Evolutionary conservation across 2,113 vertebrate species (phyloP).

Genomic region (Taurulus bubalis): DNA sequence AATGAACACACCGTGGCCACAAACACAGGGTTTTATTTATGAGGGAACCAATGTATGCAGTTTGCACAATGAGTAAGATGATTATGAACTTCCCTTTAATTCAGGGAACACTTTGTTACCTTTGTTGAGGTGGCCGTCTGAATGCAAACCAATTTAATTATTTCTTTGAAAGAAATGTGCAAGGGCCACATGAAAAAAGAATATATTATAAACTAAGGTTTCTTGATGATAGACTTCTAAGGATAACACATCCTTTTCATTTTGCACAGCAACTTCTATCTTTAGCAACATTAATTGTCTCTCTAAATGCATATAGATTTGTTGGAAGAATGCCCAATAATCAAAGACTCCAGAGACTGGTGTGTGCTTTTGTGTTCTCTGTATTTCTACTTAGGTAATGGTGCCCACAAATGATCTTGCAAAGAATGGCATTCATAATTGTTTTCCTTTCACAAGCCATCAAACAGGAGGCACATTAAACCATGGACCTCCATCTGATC

Average conservation of each 20-base stretch:
- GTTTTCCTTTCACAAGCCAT: constrained; percentile 35
- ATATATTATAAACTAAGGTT: not conserved
- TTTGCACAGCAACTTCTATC: not conserved
- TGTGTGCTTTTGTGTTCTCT: not conserved
- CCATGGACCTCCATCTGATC: constrained; percentile 26
- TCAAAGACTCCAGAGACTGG: not conserved
- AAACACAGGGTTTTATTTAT: constrained; percentile 8
- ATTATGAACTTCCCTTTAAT: constrained; percentile 27
- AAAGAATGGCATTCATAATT: constrained; percentile 13
- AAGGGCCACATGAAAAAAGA: not conserved
- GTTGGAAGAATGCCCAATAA: not conserved
- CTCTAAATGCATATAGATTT: not conserved
- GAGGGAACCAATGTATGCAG: constrained; percentile 11
- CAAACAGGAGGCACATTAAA: constrained; percentile 14
- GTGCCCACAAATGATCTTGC: not conserved
- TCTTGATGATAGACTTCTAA: not conserved
- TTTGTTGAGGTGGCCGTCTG: not conserved
- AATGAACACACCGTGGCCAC: not conserved
- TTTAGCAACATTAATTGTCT: not conserved
- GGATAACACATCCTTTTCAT: not conserved
- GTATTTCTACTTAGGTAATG: not conserved
- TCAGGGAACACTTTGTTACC: not conserved
- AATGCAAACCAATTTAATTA: not conserved
- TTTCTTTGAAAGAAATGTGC: not conserved
- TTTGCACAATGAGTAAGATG: not conserved